Evolutionary conservation across 2,113 vertebrate genomes (phyloP).

Genomic region (Canis aureus): DNA sequence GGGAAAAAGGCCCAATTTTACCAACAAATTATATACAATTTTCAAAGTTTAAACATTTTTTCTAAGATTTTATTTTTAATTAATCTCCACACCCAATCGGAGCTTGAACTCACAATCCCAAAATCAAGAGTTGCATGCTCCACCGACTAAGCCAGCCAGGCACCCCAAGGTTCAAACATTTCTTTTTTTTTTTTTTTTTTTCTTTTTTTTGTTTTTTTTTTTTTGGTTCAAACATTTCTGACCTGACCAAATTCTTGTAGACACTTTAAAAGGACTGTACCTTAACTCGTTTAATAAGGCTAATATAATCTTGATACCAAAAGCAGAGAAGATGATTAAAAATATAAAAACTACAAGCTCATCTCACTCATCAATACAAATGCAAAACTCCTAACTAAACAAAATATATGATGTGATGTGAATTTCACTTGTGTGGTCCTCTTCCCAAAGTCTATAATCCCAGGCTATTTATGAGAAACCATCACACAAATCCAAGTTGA

Average conservation of each 20-base stretch:
- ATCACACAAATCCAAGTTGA: not conserved
- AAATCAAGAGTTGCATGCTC: not conserved
- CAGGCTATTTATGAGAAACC: not conserved
- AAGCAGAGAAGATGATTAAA: not conserved
- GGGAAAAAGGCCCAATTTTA: not conserved
- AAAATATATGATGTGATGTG: not conserved
- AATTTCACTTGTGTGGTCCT: not conserved
- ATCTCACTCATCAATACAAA: slow-evolving; percentile 43
- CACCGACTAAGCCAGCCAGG: not conserved
- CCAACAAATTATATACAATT: not conserved
- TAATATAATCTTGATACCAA: not conserved
- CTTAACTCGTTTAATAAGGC: not conserved
- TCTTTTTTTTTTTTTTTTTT: not conserved
- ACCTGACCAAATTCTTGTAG: slow-evolving; percentile 14
- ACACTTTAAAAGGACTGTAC: not conserved
- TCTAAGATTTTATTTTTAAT: not conserved
- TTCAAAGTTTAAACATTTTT: not conserved
- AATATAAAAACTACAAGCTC: not conserved
- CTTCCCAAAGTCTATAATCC: not conserved
- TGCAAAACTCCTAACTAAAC: slow-evolving; percentile 34
- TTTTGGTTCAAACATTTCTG: not conserved
- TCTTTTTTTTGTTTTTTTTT: no score
- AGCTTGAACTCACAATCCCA: not conserved
- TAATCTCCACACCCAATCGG: not conserved
- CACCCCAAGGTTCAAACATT: not conserved